Evolutionary conservation across 2,797 vertebrate genomes (phyloP).

Genomic region (Caiman crocodilus): DNA sequence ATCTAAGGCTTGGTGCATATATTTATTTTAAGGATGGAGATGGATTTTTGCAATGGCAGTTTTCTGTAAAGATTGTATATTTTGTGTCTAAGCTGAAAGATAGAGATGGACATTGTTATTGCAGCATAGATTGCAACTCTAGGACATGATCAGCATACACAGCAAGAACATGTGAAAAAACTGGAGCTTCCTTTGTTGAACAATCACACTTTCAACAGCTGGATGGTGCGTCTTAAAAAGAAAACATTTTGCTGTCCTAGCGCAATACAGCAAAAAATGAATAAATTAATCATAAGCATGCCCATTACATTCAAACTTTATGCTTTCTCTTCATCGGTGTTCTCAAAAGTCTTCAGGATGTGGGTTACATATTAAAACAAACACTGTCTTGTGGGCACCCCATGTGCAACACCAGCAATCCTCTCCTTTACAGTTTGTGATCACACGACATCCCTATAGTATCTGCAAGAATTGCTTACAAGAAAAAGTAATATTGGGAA

Average conservation of each 20-base stretch:
- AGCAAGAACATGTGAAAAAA: neutral
- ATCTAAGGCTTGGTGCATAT: neutral
- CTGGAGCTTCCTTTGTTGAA: neutral
- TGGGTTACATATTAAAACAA: neutral
- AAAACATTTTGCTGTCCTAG: neutral
- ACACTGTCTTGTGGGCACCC: too few relatives aligned
- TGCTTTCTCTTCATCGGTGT: too few relatives aligned
- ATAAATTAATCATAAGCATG: neutral
- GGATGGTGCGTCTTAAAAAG: neutral
- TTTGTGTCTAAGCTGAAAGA: neutral
- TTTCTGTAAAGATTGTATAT: neutral
- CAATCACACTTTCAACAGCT: neutral
- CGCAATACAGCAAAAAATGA: neutral
- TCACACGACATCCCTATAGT: neutral
- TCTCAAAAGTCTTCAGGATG: neutral
- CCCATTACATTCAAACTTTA: neutral
- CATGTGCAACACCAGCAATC: neutral
- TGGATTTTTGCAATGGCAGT: neutral
- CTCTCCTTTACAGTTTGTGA: fast-evolving
- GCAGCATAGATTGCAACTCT: fast-evolving
- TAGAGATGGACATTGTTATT: neutral
- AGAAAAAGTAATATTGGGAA: neutral
- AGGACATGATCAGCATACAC: neutral
- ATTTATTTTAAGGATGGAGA: neutral
- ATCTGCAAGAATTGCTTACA: neutral